Base-by-base conservation (phyloP, 2,888 invertebrate species). In the Andrena camellia region DNA sequence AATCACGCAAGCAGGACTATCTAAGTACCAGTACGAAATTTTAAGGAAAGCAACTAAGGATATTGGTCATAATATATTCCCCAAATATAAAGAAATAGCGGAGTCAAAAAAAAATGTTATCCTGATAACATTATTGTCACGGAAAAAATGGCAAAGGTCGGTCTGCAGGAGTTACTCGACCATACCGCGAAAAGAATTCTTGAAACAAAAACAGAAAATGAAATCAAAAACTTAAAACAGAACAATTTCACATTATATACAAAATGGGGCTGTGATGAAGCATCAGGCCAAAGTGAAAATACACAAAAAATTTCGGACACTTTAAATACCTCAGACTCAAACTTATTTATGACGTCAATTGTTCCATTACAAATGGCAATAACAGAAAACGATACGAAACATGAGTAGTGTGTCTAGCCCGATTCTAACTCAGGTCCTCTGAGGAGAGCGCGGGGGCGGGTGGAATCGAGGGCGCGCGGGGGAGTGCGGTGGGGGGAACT, bases 21-120 rank as follows among this genome's bases (percentile, higher is more conserved):
- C 57, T n/a, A 69, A 69, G 13, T 57, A 69, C 26, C 69, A 69
- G n/a, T 57, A 69, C 13, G 26, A 69, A 4, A 57, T 57, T 23
- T 7, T 69, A 20, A 13, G 69, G 26, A 69, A 69, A 17, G 23
- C 69, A 57, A 69, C 13, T 26, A n/a, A 54, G 57, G 57, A 69
- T 57, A 69, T 69, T 57, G 33, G 35, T 1, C 57, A 69, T 35
- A 69, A 69, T 54, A 69, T 69, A 69, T 57, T 69, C 35, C 54
- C 23, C 7, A 20, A 2, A 1, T 54, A 54, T 23, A 20, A 54
- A 20, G 23, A 54, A 23, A 20, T 54, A 54, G 3, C 8, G 23
- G 54, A 54, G 6, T n/a, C 6, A 54, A 54, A 23, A n/a, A 23
- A 54, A 54, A 54, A 23, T 54, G 20, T 20, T 54, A 54, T 54